These are phyloP conservation scores for Leptoclinus maculatus DNA, from an alignment of 2,797 vertebrate genomes.

Conservation along the genomic window DNA sequence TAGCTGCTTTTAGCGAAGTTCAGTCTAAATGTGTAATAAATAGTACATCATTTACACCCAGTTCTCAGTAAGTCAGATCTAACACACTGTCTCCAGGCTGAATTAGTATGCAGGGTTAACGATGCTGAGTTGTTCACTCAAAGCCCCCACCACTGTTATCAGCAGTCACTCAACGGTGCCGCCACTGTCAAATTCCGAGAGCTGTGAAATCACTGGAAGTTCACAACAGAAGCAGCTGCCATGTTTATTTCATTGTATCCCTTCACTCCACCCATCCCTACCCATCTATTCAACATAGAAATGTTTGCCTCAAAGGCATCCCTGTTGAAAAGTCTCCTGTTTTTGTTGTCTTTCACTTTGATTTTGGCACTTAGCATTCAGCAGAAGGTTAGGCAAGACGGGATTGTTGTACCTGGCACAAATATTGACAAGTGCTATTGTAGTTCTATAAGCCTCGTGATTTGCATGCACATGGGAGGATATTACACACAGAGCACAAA, in stretches of 20 bases:
- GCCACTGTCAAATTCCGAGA: constrained; percentile 76
- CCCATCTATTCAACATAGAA: constrained; percentile 65
- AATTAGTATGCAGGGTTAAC: constrained; percentile 78
- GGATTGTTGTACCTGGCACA: constrained; percentile 69
- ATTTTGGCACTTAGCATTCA: constrained; percentile 71
- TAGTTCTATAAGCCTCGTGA: constrained; percentile 58
- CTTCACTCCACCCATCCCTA: constrained; percentile 58
- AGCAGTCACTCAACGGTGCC: constrained; percentile 76
- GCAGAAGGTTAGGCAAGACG: constrained; percentile 51
- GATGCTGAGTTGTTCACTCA: constrained; percentile 62
- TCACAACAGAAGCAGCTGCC: constrained; percentile 74
- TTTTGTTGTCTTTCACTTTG: constrained; percentile 65
- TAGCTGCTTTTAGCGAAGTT: constrained; percentile 7
- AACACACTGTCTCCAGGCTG: constrained; percentile 46
- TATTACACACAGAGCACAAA: constrained; percentile 52
- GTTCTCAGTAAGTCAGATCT: constrained; percentile 16
- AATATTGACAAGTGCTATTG: constrained; percentile 74
- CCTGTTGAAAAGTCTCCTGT: constrained; percentile 59
- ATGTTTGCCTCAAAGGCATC: constrained; percentile 75
- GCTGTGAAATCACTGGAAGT: constrained; percentile 79
- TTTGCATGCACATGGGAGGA: constrained; percentile 60
- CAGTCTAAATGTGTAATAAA: constrained; percentile 8
- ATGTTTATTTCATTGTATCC: constrained; percentile 79
- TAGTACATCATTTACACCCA: constrained; percentile 7
- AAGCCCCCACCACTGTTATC: constrained; percentile 66